Evolutionary conservation across 2,113 vertebrate species (phyloP).

Genomic region (Gadus chalcogrammus): DNA sequence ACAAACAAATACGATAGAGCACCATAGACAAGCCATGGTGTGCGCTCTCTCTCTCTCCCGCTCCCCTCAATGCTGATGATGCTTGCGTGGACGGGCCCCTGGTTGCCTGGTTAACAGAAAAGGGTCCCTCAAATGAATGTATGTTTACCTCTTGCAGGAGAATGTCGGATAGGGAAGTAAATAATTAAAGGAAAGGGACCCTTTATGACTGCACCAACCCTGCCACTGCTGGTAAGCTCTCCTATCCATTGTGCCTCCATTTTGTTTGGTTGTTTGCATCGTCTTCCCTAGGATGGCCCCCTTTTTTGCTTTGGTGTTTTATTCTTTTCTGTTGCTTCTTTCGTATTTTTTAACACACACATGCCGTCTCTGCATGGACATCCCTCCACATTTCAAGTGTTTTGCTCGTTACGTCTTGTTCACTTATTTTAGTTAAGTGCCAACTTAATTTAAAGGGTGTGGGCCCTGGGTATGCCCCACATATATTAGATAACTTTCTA

Average conservation of each 20-base stretch:
- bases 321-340: constrained; percentile 21
- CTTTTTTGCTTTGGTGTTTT: constrained; percentile 28
- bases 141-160: constrained; percentile 83
- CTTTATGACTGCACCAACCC: constrained; percentile 82
- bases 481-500: too few relatives aligned
- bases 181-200: constrained; percentile 84
- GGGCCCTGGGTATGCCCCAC: constrained; percentile 21
- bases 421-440: too few relatives aligned
- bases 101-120: constrained; percentile 73
- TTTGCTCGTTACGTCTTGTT: too few relatives aligned
- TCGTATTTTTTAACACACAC: constrained; percentile 13
- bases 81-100: constrained; percentile 71
- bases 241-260: constrained; percentile 78
- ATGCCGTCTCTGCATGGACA: constrained; percentile 71
- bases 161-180: constrained; percentile 84
- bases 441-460: too few relatives aligned
- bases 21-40: constrained; percentile 55
- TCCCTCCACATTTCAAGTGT: constrained; percentile 52
- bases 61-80: constrained; percentile 68
- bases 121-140: constrained; percentile 81
- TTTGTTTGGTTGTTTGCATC: constrained; percentile 36
- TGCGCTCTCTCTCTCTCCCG: neutral
- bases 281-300: constrained; percentile 57
- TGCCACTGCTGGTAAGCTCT: constrained; percentile 84
- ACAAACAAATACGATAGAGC: constrained; percentile 47